Evolutionary conservation across 2,797 vertebrate species (phyloP), one percentile per base, ranked within the genome.

Genomic region (Emydoidea blandingii): DNA sequence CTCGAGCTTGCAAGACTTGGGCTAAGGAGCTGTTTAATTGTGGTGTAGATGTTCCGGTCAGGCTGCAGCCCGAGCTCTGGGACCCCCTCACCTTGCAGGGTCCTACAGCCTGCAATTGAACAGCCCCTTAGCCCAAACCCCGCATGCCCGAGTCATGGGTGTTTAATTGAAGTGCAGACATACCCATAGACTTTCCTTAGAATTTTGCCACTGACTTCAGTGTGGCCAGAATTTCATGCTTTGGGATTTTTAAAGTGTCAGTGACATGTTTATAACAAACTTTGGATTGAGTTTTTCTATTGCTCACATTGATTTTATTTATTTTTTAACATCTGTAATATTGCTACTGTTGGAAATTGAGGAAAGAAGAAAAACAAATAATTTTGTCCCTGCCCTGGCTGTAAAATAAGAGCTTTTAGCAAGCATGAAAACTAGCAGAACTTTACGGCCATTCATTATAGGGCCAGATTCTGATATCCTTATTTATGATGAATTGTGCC

Each of bases 401-500:
- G 92, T 93, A 88, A 97, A 97, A 97, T 92, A 97, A 94, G 96
- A 97, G 92, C 79, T 96, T 96, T 95, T 95, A 97, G 90, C 52
- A 97, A 90, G 93, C 90, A 59, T 3, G 57, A 96, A 86, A 68
- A 89, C 74, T 84, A 87, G 89, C 74, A 97, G 87, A 96, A 93
- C 81, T 93, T 95, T 89, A 87, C 85, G 88, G 82, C 96, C 95
- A 91, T 86, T 81, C 3, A 16, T 96, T 97, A 44, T 91, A 97
- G 97, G 90, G 91, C 85, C 84, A 86, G 88, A 54, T 47, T 90
- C 80, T 0, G 59, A 91, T 87, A 92, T n/a, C 34, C 94, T 95
- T 90, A 87, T n/a, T 23, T 57, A 41, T 85, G 52, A 76, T 94
- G 11, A 72, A 11, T 79, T 54, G 87, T 68, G 49, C 54, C 1